Evolutionary conservation across 2,888 invertebrate genomes (phyloP), one percentile per base, ranked within the genome.

Genomic region (Dioctria linearis): DNA sequence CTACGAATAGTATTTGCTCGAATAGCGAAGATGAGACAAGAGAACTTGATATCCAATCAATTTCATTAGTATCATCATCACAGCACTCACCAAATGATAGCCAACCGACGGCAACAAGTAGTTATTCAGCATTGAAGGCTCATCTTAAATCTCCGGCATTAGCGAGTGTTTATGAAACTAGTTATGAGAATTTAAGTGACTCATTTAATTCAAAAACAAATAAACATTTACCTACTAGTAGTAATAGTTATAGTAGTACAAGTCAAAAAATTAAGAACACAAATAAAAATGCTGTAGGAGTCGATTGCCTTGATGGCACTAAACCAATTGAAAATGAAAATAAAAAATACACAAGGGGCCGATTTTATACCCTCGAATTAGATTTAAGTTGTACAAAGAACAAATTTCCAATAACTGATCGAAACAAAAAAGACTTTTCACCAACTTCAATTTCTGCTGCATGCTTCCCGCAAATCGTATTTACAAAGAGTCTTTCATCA

Each of bases 351-450:
- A 85, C 84, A 9, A 85, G 88, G 51, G 88, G 88, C 39, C 87
- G 89, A 37, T 89, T 88, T 82, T 87, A 88, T 83, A 89, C 89
- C 51, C 83, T 88, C 39, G 88, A 89, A 82, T 86, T 91, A 84
- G 91, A 90, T 85, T 88, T 91, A 82, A 91, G 91, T 82, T 91
- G 91, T 86, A 90, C 90, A 83, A 91, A 91, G 84, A 91, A 91
- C 86, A 91, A 91, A 86, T 91, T 91, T 88, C 91, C 91, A 83
- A 91, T 91, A 83, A 90, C 88, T 81, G 87, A 89, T 84, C 87
- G 89, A 69, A 80, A 83, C 49, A 84, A 84, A 83, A 82, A 82
- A 63, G 83, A 83, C 11, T 73, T 75, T 79, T 80, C 81, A 43
- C 80, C 84, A 80, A 80, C 81, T 71, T 79, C 67, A 49, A 67